Evolutionary conservation across 2,113 vertebrate species (phyloP), one percentile per base, ranked within the genome.

Genomic region (Heteronetta atricapilla): DNA sequence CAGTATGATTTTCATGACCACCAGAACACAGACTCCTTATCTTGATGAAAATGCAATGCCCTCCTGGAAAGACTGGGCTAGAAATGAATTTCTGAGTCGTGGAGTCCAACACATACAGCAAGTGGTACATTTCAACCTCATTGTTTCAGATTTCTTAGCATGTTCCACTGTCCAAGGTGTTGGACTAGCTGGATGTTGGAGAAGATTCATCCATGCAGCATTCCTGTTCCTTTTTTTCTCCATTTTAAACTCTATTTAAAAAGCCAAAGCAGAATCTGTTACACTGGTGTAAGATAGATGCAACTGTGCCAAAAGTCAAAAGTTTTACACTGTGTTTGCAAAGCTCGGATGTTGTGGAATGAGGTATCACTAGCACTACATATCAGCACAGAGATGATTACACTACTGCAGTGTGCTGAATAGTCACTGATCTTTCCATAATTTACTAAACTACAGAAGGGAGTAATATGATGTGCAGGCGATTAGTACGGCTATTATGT

Each of bases 381-480:
- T 38, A 73, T 19, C 79, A 77, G 73, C 50, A 62, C 68, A 62
- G 52, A 42, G 21, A 75, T 23, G 6, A 89, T 89, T 85, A 77
- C 10, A 55, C 10, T 7, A 53, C 26, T 6, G 40, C 34, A 88
- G 33, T 31, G 56, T 78, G 55, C 66, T 87, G 83, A 84, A 53
- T 59, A 88, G 73, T 36, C 6, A 4, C 87, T 66, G 64, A 82
- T 87, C 67, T 90, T 77, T 69, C 85, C 82, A 34, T 87, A 90
- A 96, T 95, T 96, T 91, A 82, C 64, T 89, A 44, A 91, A 87
- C 76, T 83, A 75, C n/a, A 89, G 55, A 89, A 89, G 78, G 40
- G 59, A 96, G 80, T 86, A 92, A 85, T 91, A 85, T 44, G 76
- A 89, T 75, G 77, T 81, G 67, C 56, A 94, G 90, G 69, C 89